A percentile compares a stretch with the other conserved stretches of the same genome.
These are phyloP conservation scores for Drosophila azteca DNA, from an alignment of 1,140 invertebrate genomes.

Conservation along the genomic window DNA sequence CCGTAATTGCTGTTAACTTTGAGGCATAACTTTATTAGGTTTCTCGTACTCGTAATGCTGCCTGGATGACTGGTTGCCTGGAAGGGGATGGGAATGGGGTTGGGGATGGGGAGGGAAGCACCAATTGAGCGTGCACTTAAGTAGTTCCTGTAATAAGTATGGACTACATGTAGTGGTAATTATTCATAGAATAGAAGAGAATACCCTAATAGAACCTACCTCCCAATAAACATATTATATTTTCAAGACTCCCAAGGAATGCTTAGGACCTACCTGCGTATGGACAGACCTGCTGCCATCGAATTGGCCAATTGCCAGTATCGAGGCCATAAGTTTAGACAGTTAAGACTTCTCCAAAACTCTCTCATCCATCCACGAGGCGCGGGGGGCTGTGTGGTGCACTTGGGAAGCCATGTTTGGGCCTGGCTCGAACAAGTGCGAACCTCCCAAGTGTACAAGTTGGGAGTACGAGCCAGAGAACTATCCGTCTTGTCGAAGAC, in stretches of 20 bases:
- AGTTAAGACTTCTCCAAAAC: not conserved
- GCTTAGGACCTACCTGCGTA: too few relatives aligned
- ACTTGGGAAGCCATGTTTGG: slow-evolving; percentile 11
- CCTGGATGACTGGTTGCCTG: too few relatives aligned
- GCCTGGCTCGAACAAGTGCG: not conserved
- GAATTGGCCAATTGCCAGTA: too few relatives aligned
- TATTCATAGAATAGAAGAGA: too few relatives aligned
- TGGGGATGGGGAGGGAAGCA: not conserved
- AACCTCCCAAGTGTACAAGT: slow-evolving; percentile 9
- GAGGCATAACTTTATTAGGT: slow-evolving; percentile 45
- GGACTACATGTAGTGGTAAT: not conserved
- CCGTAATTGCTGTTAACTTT: slow-evolving; percentile 45
- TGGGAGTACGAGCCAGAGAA: not conserved
- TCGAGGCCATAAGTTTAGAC: too few relatives aligned
- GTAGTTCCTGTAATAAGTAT: slow-evolving; percentile 5
- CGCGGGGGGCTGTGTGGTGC: too few relatives aligned
- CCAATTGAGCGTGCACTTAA: slow-evolving; percentile 36
- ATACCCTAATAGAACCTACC: too few relatives aligned
- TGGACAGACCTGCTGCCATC: too few relatives aligned
- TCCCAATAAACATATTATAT: too few relatives aligned
- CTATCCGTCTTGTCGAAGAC: slow-evolving; percentile 27
- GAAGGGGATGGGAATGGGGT: not conserved
- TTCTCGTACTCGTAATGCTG: slow-evolving; percentile 9
- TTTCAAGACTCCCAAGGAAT: too few relatives aligned
- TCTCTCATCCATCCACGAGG: too few relatives aligned